Base-by-base conservation (phyloP, 2,113 vertebrate genomes). In the Pachypanchax playfairii region DNA sequence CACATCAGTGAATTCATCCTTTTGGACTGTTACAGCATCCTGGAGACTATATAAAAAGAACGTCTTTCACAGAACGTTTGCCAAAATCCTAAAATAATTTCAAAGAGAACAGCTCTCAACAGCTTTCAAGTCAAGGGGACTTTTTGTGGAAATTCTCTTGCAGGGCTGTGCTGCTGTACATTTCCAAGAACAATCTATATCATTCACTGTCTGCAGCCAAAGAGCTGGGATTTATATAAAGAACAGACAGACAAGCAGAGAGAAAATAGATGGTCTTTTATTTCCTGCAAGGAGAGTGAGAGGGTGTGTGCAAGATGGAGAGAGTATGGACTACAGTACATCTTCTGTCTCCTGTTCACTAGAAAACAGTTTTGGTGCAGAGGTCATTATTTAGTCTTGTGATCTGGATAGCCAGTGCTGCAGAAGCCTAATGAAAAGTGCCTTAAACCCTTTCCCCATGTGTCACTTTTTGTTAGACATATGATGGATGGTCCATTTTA, bases 401-500 rank as follows among this genome's bases (percentile, higher is more conserved):
- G 83, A 85, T 84, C 81, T 85, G 76, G 75, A 81, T 85, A 83
- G 82, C 80, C 65, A 31, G 56, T 79, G 80, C 80, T 59, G 72
- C 82, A 85, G 75, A 73, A 56, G 82, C 64, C 84, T 88, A 89
- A 90, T 87, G 84, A 91, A 90, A 91, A 78, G 80, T 70, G 78
- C 79, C 79, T 79, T 70, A 83, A 86, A 83, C 71, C 71, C 72
- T 51, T 74, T 82, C 78, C 73, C 79, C 59, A 54, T 69, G 59
- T 82, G 79, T 84, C 83, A 84, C 69, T 88, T 83, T 87, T 73
- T 65, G 68, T 87, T 75, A 87, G 86, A 88, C 88, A 79, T 79
- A 87, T 91, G 91, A 92, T 91, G 84, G 91, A 93, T 93, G 73
- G 80, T 87, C 65, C 75, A 87, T 93, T 92, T 87, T 89, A 77